Evolutionary conservation across 2,113 vertebrate species (phyloP), one percentile per base, ranked within the genome.

Genomic region (Cathartes aura): DNA sequence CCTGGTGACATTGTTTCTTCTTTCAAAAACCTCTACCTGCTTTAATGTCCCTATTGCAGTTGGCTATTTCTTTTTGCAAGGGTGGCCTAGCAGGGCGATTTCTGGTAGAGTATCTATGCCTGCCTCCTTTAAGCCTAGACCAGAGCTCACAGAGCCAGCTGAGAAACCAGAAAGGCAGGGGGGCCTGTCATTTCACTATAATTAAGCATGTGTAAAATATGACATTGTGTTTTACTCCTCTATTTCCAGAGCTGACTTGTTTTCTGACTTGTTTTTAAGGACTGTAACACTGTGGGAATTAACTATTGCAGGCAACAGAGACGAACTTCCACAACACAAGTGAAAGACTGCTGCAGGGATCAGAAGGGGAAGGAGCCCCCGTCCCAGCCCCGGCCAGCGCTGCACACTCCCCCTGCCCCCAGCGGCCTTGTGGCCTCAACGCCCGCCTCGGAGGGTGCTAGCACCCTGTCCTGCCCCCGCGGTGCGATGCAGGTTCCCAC

Each of bases 51-150:
- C 12, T 45, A 15, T n/a, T 4, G 8, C 45, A 79, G 10, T 2
- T 30, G 43, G 8, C 15, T 68, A 12, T 67, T 87, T 15, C 8
- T 53, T 79, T 64, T 60, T 58, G 20, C 64, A 63, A 70, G 17
- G n/a, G 43, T 42, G 20, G 34, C 3, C 47, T 58, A n/a, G 30
- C 27, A 40, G 24, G 9, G 9, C 0, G 0, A 15, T 58, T 82
- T 55, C 38, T 63, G 32, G 13, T 11, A n/a, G 30, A 53, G 1
- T 23, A 16, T 34, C 20, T 76, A 8, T 30, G 34, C 22, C 23
- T 79, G 27, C 7, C 23, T 78, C 22, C 24, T 78, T 43, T 43
- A 59, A 82, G 20, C 34, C 19, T 45, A 40, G 48, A 29, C 18
- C 2, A 8, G 55, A 70, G 42, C 13, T 90, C 36, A 4, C 0